Conservation (phyloP, 2,888 invertebrate genomes). For the Listrodromus nycthemerus region DNA sequence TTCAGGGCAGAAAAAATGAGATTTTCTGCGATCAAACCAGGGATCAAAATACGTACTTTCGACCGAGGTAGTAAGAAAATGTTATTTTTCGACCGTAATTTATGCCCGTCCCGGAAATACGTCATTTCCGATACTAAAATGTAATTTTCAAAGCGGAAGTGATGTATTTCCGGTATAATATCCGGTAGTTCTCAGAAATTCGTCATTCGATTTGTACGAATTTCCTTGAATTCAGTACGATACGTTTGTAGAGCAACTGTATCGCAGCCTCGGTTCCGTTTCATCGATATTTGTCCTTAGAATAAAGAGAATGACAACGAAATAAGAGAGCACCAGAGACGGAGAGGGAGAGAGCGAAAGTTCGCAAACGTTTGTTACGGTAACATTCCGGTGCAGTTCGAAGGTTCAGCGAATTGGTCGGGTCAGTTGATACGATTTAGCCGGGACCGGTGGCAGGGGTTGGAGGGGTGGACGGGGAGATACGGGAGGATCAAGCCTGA, state of each 20-base stretch:
- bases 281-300: background rate
- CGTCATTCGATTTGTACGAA: background rate
- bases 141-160: no score
- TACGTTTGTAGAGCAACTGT: background rate
- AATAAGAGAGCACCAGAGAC: background rate
- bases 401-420: slow-evolving; percentile 47
- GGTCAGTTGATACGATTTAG: slow-evolving; percentile 60
- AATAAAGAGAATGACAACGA: background rate
- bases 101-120: no score
- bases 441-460: background rate
- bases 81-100: no score
- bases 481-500: slow-evolving; percentile 50
- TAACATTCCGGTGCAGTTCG: slow-evolving; percentile 41
- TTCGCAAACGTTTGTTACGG: slow-evolving; percentile 36
- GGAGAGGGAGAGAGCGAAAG: background rate
- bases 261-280: background rate
- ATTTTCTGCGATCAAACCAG: no score
- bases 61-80: no score
- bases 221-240: background rate
- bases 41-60: no score
- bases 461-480: background rate
- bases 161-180: no score
- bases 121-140: no score
- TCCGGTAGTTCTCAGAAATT: no score
- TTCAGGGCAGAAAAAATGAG: no score